Conservation (phyloP, 2,113 vertebrate genomes). For the Trinectes maculatus region DNA sequence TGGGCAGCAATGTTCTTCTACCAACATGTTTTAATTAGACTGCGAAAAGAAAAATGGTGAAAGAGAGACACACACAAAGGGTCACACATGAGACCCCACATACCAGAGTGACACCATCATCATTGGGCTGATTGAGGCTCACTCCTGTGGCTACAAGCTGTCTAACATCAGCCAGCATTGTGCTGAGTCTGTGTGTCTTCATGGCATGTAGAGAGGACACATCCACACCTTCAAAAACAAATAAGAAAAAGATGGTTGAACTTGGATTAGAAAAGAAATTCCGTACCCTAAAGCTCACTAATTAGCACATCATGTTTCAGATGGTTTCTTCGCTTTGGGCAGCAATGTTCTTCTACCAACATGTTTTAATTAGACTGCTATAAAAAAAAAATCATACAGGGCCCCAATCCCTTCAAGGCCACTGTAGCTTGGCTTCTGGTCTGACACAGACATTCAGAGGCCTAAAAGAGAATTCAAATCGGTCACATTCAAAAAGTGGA, state of each 20-base stretch:
- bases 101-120: constrained; percentile 92
- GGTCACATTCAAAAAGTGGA: constrained; percentile 13
- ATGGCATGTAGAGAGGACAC: constrained; percentile 85
- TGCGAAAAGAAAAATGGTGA: background rate
- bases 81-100: constrained; percentile 46
- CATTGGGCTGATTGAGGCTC: constrained; percentile 86
- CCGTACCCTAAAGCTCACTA: too few species aligned
- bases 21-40: too few species aligned
- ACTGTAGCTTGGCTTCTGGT: background rate
- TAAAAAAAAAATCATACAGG: background rate
- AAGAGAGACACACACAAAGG: background rate
- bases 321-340: too few species aligned
- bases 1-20: too few species aligned
- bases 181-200: constrained; percentile 85
- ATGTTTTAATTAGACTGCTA: too few species aligned
- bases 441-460: background rate
- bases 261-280: too few species aligned
- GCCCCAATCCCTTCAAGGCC: background rate
- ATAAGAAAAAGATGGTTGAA: too few species aligned
- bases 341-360: too few species aligned
- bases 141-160: constrained; percentile 85
- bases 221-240: constrained; percentile 85
- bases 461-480: constrained; percentile 1
- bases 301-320: too few species aligned
- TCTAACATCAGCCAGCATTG: constrained; percentile 89